These are phyloP conservation scores for Nixonia krombeini DNA, from an alignment of 1,140 invertebrate species.

Conservation along the genomic window DNA sequence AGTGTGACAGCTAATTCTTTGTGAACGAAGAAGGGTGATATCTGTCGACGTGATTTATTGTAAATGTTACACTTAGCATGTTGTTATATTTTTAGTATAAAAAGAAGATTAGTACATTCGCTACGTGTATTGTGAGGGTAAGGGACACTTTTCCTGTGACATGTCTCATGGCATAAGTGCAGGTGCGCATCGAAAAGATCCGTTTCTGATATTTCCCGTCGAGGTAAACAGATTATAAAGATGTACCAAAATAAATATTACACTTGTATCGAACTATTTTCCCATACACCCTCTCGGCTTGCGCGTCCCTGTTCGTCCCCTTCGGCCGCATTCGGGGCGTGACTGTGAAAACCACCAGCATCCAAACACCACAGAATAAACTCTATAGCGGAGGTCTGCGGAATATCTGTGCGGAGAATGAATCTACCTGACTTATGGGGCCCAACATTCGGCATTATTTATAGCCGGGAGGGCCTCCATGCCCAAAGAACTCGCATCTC, in stretches of 20 bases:
- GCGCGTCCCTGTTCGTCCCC: conserved; percentile 15
- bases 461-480: conserved; percentile 54
- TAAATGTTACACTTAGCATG: too few species aligned
- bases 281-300: conserved; percentile 40
- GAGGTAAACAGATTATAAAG: conserved; percentile 65
- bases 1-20: too few species aligned
- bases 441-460: conserved; percentile 68
- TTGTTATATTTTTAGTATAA: too few species aligned
- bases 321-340: conserved; percentile 58
- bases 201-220: conserved; percentile 45
- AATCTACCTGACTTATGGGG: conserved; percentile 70
- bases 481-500: conserved; percentile 45
- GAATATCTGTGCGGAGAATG: conserved; percentile 49
- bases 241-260: conserved; percentile 59
- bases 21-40: too few species aligned
- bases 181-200: conserved; percentile 26
- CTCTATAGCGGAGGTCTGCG: conserved; percentile 27
- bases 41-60: too few species aligned
- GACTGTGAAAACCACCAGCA: conserved; percentile 68
- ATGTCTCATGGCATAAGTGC: background rate
- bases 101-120: too few species aligned
- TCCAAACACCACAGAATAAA: conserved; percentile 58
- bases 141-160: too few species aligned
- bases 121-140: too few species aligned
- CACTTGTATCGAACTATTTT: conserved; percentile 55